Evolutionary conservation across 2,888 invertebrate genomes (phyloP), one percentile per base, ranked within the genome.

Genomic region (Nasonovia ribisnigri): DNA sequence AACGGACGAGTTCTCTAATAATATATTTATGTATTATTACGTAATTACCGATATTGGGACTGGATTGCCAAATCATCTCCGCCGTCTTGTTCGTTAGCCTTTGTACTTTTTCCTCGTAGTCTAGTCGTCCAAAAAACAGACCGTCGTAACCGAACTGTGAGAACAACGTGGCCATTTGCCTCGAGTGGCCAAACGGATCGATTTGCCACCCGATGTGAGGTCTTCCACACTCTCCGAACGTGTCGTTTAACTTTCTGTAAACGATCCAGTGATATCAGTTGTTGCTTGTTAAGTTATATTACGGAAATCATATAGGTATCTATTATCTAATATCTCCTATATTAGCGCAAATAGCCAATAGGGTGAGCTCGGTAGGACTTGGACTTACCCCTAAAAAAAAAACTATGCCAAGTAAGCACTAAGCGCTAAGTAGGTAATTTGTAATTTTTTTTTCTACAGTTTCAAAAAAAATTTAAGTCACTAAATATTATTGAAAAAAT

Each of bases 91-190:
- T 96, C 1, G 95, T 94, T 29, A 97, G 95, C 91, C 99, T 96
- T 0, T 96, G 95, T 0, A 94, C 94, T 95, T 98, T 98, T 95
- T 99, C 99, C 95, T 98, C 97, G 95, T 97, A 98, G 96, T 99
- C 99, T 48, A 99, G 96, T 46, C 99, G 97, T 0, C 98, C 98
- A 94, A 99, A 97, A 95, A 99, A 97, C 94, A 98, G 96, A 0
- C 98, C 99, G 95, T 99, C 98, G 95, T 97, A 99, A 94, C 98
- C 99, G 97, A 99, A 97, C 95, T 97, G 97, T 0, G 98, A 97
- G 60, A 98, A 97, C 0, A 98, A 96, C 0, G 97, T 97, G 0
- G 98, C 98, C 96, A 98, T 98, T 96, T 98, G 98, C 10, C 98
- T 96, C 0, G 98, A 98, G 95, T 98, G 98, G 0, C 98, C 98